A percentile compares a stretch with the other conserved stretches of the same genome.
Evolutionary conservation across 2,797 vertebrate genomes (phyloP).

Genomic region (Xenentodon cancila): DNA sequence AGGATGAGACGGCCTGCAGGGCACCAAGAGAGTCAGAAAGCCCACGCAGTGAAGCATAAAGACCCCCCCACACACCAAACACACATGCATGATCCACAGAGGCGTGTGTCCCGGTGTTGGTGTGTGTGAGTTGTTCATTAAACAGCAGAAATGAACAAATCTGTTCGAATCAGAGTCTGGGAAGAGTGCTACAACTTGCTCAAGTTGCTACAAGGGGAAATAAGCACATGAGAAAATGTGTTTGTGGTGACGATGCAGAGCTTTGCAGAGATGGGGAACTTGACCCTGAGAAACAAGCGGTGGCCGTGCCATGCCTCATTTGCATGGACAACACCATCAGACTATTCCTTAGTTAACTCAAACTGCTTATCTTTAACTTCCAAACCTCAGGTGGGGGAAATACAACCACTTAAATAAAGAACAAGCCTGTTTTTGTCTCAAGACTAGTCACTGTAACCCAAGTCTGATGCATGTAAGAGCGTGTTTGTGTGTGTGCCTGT

Average conservation of each 20-base stretch:
- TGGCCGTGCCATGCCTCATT: constrained; percentile 43
- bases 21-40: constrained; percentile 17
- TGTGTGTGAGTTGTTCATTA: constrained; percentile 44
- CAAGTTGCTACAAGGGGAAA: constrained; percentile 53
- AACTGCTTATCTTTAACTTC: constrained; percentile 33
- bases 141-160: constrained; percentile 36
- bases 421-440: background rate
- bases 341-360: constrained; percentile 26
- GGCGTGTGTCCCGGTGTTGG: constrained; percentile 41
- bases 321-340: constrained; percentile 47
- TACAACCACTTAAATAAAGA: background rate
- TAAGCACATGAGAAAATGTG: constrained; percentile 57
- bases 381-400: constrained; percentile 16
- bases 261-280: constrained; percentile 72
- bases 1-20: constrained; percentile 34
- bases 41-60: constrained; percentile 7
- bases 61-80: constrained; percentile 4
- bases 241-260: constrained; percentile 41
- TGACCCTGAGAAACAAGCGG: constrained; percentile 72
- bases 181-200: constrained; percentile 53
- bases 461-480: background rate
- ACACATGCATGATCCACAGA: constrained; percentile 8
- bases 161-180: constrained; percentile 41
- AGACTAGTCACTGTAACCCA: constrained; percentile 1
- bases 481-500: constrained; percentile 10